Evolutionary conservation across 2,113 vertebrate species (phyloP).

Genomic region (Otus sunia): DNA sequence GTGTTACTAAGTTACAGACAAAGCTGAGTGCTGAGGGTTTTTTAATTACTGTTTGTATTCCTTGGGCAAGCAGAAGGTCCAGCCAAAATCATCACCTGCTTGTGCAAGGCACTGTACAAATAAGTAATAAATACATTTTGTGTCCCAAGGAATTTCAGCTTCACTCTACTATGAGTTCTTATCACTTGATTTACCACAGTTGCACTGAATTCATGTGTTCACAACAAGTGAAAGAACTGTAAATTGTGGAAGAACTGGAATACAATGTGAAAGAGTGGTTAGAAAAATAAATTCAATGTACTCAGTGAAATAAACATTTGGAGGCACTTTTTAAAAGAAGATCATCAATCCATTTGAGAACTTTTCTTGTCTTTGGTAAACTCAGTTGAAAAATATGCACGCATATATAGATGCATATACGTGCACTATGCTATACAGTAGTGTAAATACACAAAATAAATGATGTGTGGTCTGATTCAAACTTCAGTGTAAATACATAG

Average conservation of each 20-base stretch:
- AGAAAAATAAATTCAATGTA: not conserved
- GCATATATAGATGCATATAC: too few relatives aligned
- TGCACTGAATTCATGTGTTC: not conserved
- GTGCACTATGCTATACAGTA: rapidly evolving
- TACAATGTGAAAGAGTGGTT: not conserved
- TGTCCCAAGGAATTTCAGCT: not conserved
- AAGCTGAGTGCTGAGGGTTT: not conserved
- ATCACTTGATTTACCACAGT: not conserved
- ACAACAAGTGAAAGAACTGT: not conserved
- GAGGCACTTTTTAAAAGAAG: not conserved
- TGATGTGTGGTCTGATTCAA: not conserved
- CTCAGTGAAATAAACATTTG: not conserved
- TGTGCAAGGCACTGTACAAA: not conserved
- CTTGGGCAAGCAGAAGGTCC: not conserved
- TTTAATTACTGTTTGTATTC: not conserved
- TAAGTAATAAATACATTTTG: not conserved
- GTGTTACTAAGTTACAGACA: not conserved
- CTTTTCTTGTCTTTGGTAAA: not conserved
- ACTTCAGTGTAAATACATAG: not conserved
- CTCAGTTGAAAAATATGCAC: not conserved
- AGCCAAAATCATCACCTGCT: not conserved
- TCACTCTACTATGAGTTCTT: not conserved
- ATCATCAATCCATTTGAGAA: not conserved
- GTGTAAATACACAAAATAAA: not conserved
- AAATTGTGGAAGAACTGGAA: not conserved